Percentiles rank a stretch among this genome's conserved stretches.
phyloP scores from a whole-genome alignment of 2,888 invertebrate species.

The Ceraclea dissimilis region DNA sequence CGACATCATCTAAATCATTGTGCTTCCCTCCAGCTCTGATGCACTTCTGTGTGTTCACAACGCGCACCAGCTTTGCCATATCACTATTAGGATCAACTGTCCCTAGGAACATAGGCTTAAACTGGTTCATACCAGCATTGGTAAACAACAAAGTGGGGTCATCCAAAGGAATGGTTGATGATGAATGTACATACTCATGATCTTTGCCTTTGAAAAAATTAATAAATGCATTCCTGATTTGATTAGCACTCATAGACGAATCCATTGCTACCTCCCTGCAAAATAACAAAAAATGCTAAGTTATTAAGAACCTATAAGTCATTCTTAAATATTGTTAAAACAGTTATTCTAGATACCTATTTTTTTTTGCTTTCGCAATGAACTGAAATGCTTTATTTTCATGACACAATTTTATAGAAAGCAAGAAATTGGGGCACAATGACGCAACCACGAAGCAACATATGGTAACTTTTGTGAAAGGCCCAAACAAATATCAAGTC shows the following conservation, averaged over 20 bases:
- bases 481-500: no score
- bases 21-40: slow-evolving; percentile 99
- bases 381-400: no score
- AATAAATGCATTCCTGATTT: slow-evolving; percentile 78
- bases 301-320: no score
- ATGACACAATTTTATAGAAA: no score
- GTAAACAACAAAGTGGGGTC: slow-evolving; percentile 96
- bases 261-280: slow-evolving; percentile 47
- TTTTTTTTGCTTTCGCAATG: no score
- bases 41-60: slow-evolving; percentile 96
- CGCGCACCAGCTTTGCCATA: slow-evolving; percentile 81
- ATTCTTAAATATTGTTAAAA: no score
- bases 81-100: slow-evolving; percentile 94
- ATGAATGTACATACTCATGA: slow-evolving; percentile 95
- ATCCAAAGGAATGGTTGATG: slow-evolving; percentile 93
- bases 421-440: no score
- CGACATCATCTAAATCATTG: slow-evolving; percentile 99
- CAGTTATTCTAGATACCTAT: no score
- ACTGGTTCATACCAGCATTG: slow-evolving; percentile 99
- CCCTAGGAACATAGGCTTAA: slow-evolving; percentile 96
- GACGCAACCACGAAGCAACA: no score
- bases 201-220: slow-evolving; percentile 82
- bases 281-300: no score
- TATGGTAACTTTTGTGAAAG: no score
- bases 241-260: slow-evolving; percentile 58